Conservation (phyloP, 2,888 invertebrate genomes). For the Eupithecia insigniata region DNA sequence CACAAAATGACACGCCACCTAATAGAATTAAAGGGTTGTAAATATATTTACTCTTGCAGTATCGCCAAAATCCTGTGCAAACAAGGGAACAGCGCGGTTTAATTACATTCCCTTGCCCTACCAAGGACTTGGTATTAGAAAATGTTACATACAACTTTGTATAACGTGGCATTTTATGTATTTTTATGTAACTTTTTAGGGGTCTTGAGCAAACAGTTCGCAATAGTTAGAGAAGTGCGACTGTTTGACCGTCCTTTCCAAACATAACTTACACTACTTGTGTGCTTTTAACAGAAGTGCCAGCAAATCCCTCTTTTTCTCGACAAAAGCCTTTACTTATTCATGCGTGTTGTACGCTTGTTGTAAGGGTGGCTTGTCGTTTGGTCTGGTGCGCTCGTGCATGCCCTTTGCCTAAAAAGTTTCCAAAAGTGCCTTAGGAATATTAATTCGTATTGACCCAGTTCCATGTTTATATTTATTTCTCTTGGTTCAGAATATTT, state of each 20-base stretch:
- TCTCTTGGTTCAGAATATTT: conserved; percentile 4
- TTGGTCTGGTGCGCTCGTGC: conserved; percentile 34
- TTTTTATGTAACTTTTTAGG: conserved; percentile 52
- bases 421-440: conserved; percentile 28
- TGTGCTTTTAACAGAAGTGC: conserved; percentile 63
- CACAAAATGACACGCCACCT: conserved; percentile 54
- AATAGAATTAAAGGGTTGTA: conserved; percentile 54
- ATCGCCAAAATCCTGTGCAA: conserved; percentile 65
- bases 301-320: conserved; percentile 64
- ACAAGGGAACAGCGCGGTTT: conserved; percentile 61
- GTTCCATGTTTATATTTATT: conserved; percentile 17
- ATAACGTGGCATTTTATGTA: conserved; percentile 34
- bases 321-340: conserved; percentile 65
- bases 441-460: conserved; percentile 34
- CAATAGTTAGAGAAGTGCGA: conserved; percentile 44
- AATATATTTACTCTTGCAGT: conserved; percentile 65
- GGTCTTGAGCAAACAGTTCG: conserved; percentile 50
- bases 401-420: conserved; percentile 33
- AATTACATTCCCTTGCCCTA: conserved; percentile 58
- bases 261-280: conserved; percentile 50
- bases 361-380: conserved; percentile 52
- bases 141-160: conserved; percentile 41
- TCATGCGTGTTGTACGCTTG: conserved; percentile 55
- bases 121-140: conserved; percentile 54
- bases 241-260: conserved; percentile 51